A percentile compares a stretch with the other conserved stretches of the same genome.
Evolutionary conservation across 2,797 vertebrate species (phyloP).

Genomic region (Xenops minutus): DNA sequence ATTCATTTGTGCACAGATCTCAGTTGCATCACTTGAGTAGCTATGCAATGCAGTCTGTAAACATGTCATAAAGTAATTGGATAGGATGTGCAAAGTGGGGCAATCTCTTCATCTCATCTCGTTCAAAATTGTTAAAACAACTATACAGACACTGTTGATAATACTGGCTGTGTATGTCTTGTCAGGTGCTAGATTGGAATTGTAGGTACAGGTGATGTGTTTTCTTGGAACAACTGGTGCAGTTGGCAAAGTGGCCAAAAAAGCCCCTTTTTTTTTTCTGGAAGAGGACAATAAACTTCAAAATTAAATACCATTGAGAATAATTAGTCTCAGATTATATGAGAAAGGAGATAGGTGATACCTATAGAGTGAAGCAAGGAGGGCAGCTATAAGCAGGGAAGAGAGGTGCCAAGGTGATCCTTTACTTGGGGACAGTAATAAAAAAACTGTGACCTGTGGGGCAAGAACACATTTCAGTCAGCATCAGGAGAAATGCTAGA

Average conservation of each 20-base stretch:
- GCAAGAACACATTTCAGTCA: neutral
- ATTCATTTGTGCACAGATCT: neutral
- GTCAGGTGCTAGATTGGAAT: neutral
- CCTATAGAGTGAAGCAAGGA: neutral
- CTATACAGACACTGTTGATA: neutral
- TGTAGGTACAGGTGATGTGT: neutral
- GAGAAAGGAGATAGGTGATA: neutral
- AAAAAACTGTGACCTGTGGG: neutral
- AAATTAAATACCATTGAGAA: neutral
- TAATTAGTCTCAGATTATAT: neutral
- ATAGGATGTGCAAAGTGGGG: neutral
- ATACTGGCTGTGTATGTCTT: neutral
- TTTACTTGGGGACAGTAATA: neutral
- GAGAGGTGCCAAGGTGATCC: neutral
- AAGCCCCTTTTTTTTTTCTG: neutral
- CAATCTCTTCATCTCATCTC: neutral
- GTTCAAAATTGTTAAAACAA: neutral
- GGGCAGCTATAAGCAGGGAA: neutral
- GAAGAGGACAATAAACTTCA: neutral
- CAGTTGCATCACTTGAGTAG: neutral
- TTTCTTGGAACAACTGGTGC: neutral
- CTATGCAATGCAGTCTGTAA: neutral
- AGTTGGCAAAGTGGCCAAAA: neutral
- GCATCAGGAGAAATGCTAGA: neutral
- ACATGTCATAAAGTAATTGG: neutral